Conservation (phyloP, 2,797 vertebrate genomes). For the Anguilla marmorata region DNA sequence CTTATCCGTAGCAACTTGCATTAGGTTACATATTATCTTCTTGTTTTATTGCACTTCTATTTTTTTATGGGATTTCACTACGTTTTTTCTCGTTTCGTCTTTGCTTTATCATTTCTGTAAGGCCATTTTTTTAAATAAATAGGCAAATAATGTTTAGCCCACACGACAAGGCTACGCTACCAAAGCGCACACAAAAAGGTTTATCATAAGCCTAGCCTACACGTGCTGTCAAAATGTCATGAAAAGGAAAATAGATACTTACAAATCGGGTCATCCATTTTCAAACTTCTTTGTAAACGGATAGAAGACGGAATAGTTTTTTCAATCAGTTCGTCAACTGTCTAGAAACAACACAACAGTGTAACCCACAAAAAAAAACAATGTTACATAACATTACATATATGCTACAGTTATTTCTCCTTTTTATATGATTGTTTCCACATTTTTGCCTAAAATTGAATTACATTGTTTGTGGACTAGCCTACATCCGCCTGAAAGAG, state of each 20-base stretch:
- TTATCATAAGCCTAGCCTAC: neutral
- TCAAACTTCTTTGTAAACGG: slow-evolving; percentile 81
- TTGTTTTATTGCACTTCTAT: no score
- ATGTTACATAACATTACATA: neutral
- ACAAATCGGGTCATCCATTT: slow-evolving; percentile 93
- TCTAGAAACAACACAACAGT: slow-evolving; percentile 63
- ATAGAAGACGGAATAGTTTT: slow-evolving; percentile 86
- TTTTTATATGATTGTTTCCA: neutral
- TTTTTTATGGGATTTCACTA: no score
- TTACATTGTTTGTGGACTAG: neutral
- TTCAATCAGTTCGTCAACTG: slow-evolving; percentile 84
- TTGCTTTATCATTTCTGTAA: no score
- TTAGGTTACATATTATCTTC: no score
- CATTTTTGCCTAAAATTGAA: neutral
- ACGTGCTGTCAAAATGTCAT: neutral
- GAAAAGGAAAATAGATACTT: slow-evolving; percentile 67
- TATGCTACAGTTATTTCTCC: neutral
- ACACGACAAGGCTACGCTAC: no score
- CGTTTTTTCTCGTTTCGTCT: no score
- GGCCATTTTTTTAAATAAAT: no score
- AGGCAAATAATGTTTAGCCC: no score
- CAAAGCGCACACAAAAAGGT: neutral
- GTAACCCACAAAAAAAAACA: neutral
- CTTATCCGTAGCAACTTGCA: no score
- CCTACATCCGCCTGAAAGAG: neutral